phyloP scores from a whole-genome alignment of 2,113 vertebrate genomes.

The Tiliqua scincoides region DNA sequence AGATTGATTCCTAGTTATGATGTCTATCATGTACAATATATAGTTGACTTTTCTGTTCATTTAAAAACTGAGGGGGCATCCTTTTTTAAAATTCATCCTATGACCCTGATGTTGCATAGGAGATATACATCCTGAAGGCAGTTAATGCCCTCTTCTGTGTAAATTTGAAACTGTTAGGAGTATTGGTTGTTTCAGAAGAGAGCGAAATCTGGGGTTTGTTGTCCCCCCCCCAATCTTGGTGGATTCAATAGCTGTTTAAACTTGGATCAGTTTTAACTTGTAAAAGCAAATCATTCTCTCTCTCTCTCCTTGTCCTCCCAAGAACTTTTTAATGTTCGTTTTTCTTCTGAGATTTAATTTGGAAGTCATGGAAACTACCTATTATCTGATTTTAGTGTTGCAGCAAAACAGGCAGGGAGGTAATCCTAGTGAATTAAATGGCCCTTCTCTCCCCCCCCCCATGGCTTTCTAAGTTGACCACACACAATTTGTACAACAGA shows the following conservation, averaged over 20 bases:
- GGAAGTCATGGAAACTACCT: slow-evolving; percentile 98
- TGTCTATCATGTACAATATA: slow-evolving; percentile 23
- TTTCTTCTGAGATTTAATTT: slow-evolving; percentile 78
- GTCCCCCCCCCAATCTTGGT: slow-evolving; percentile 26
- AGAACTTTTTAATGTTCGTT: slow-evolving; percentile 57
- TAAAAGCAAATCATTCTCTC: slow-evolving; percentile 42
- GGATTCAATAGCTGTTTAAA: slow-evolving; percentile 54
- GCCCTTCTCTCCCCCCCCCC: slow-evolving; percentile 64
- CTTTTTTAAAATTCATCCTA: slow-evolving; percentile 46
- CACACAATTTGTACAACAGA: slow-evolving; percentile 92
- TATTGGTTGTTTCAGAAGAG: slow-evolving; percentile 33
- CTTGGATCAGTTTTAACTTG: slow-evolving; percentile 52
- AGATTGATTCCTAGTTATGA: slow-evolving; percentile 61
- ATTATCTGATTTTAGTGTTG: slow-evolving; percentile 95
- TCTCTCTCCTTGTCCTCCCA: slow-evolving; percentile 52
- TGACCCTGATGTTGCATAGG: slow-evolving; percentile 37
- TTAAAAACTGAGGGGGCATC: neutral
- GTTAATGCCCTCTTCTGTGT: slow-evolving; percentile 29
- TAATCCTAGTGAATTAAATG: slow-evolving; percentile 99
- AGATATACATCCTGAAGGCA: slow-evolving; percentile 35
- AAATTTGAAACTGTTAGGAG: slow-evolving; percentile 52
- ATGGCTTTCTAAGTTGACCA: slow-evolving; percentile 92
- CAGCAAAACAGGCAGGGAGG: slow-evolving; percentile 95
- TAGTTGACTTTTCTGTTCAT: slow-evolving; percentile 24
- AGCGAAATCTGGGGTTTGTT: slow-evolving; percentile 12